Base-by-base conservation (phyloP, 1,140 invertebrate species). In the Protaetia brevitarsis region DNA sequence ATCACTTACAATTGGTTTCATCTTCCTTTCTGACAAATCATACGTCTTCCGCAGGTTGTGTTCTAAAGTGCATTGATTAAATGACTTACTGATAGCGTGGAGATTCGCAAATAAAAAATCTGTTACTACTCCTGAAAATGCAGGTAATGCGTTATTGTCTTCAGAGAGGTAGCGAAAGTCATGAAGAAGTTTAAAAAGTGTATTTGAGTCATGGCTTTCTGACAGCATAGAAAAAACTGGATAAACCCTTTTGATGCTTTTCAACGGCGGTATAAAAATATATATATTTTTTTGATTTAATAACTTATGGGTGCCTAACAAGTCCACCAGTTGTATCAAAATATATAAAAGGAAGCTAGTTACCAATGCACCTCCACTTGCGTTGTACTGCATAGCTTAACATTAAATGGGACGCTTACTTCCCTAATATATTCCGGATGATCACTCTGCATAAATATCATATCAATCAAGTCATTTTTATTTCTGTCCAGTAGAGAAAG, bases 361-460 rank as follows among this genome's bases (percentile, higher is more conserved):
- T 13, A 2, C n/a, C 11, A 30, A 1, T 30, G 13, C 58, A 60
- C n/a, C n/a, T 60, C 6, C 13, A 27, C 19, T 60, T 60, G 58
- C 27, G 13, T 2, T 7, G 58, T 60, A 30, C 59, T 31, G 28
- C n/a, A 62, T 34, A 31, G 16, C 19, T 62, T 62, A 62, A 62
- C 59, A 13, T 21, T 62, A 30, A 62, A 62, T 11, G 59, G 28
- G n/a, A 62, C 59, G 3, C 21, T 60, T 21, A 60, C 58, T 28
- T 62, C 29, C 59, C 13, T n/a, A n/a, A 62, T 62, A 30, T 62
- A 62, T 31, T 62, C 30, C 16, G 27, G 8, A 62, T 34, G 27
- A 23, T 21, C 59, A 31, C 19, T 29, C 19, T 62, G 59, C 27
- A 62, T 62, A 31, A 11, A 21, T n/a, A 62, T 36, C 19, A 62